phyloP scores from a whole-genome alignment of 1,140 invertebrate species.

The Araneus ventricosus region DNA sequence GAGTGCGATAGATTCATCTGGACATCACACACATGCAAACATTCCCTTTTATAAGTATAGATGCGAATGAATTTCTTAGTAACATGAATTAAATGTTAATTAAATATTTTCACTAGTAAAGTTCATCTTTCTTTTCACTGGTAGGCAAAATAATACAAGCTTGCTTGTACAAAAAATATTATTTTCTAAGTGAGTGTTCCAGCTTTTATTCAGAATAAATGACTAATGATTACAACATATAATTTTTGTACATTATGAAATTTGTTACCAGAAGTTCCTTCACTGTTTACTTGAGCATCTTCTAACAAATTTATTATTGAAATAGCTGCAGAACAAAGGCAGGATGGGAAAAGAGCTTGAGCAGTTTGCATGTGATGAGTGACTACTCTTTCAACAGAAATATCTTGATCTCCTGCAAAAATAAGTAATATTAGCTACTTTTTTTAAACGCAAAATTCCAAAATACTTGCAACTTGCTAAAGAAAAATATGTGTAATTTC shows the following conservation, averaged over 20 bases:
- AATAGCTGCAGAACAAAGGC: conserved; percentile 95
- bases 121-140: too few species aligned
- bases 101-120: too few species aligned
- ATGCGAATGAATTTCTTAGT: too few species aligned
- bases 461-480: too few species aligned
- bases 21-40: too few species aligned
- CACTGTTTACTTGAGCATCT: conserved; percentile 96
- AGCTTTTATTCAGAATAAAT: conserved; percentile 2
- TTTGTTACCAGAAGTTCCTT: conserved; percentile 86
- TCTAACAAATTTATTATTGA: conserved; percentile 97
- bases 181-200: neutral
- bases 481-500: too few species aligned
- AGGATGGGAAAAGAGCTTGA: conserved; percentile 97
- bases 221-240: neutral
- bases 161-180: too few species aligned
- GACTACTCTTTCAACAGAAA: conserved; percentile 80
- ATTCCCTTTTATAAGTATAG: too few species aligned
- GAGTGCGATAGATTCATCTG: too few species aligned
- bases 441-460: too few species aligned
- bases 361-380: conserved; percentile 88
- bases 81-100: too few species aligned
- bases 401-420: conserved; percentile 82
- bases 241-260: neutral
- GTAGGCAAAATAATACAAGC: too few species aligned
- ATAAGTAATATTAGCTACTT: neutral